Evolutionary conservation across 2,113 vertebrate species (phyloP).

Genomic region (Archilochus colubris): DNA sequence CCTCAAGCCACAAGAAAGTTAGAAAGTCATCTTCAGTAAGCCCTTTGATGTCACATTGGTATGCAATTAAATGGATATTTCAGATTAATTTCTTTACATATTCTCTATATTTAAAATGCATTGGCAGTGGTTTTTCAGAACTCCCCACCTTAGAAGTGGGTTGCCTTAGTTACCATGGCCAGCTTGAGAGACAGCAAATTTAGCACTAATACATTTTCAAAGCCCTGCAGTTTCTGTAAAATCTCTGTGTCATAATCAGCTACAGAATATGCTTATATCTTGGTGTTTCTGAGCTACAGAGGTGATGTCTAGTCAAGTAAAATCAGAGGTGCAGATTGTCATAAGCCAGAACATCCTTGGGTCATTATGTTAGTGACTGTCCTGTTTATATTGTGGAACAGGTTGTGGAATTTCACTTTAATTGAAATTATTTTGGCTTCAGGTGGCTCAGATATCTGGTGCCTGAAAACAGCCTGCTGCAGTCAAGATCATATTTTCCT

Average conservation of each 20-base stretch:
- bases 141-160: conserved; percentile 34
- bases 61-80: background rate
- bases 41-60: background rate
- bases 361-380: background rate
- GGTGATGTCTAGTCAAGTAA: background rate
- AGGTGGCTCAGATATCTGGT: background rate
- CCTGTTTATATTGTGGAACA: background rate
- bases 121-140: conserved; percentile 39
- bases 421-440: background rate
- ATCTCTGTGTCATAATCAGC: background rate
- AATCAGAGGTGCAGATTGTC: background rate
- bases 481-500: background rate
- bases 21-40: background rate
- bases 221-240: conserved; percentile 30
- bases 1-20: background rate
- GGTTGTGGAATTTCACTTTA: background rate
- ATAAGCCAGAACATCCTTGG: background rate
- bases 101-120: background rate
- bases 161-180: conserved; percentile 63
- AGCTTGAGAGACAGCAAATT: conserved; percentile 53
- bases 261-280: background rate
- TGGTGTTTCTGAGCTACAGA: background rate
- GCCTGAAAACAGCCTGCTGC: background rate
- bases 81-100: background rate
- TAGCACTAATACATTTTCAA: conserved; percentile 47